phyloP scores from a whole-genome alignment of 2,888 invertebrate species.

The Ophion ellenae region DNA sequence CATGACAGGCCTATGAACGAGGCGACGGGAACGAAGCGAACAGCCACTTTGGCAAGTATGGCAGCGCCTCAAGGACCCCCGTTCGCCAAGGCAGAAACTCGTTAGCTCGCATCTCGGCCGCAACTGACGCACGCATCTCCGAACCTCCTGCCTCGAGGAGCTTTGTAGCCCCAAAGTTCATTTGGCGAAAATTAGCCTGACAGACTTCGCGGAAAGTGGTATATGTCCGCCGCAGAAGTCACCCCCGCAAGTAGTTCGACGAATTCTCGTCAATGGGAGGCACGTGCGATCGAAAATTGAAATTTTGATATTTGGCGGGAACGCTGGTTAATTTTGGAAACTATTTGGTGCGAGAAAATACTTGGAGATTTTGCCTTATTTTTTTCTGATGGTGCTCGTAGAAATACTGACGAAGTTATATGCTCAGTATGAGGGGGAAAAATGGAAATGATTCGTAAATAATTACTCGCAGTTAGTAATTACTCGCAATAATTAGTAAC shows the following conservation, averaged over 20 bases:
- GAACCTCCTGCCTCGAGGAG: neutral
- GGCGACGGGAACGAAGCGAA: slow-evolving; percentile 63
- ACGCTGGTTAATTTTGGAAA: too few species aligned
- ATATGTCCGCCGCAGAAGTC: slow-evolving; percentile 17
- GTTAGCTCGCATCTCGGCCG: slow-evolving; percentile 68
- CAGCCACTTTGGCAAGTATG: slow-evolving; percentile 70
- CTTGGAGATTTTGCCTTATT: too few species aligned
- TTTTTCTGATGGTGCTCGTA: too few species aligned
- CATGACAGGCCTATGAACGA: slow-evolving; percentile 6
- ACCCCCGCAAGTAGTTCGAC: neutral
- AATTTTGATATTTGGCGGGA: neutral
- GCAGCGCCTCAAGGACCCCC: slow-evolving; percentile 65
- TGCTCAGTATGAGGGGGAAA: too few species aligned
- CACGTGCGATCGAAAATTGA: neutral
- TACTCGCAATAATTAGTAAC: too few species aligned
- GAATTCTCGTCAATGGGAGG: neutral
- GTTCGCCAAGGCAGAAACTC: slow-evolving; percentile 42
- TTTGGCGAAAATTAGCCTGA: slow-evolving; percentile 18
- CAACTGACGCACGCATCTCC: slow-evolving; percentile 2
- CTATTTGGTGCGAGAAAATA: too few species aligned
- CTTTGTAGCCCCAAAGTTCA: neutral
- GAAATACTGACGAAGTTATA: too few species aligned
- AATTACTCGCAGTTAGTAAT: too few species aligned
- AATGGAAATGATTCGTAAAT: too few species aligned
- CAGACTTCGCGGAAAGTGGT: slow-evolving; percentile 6